These are phyloP conservation scores for Drosophila funebris DNA, from an alignment of 1,140 invertebrate species.

Conservation along the genomic window DNA sequence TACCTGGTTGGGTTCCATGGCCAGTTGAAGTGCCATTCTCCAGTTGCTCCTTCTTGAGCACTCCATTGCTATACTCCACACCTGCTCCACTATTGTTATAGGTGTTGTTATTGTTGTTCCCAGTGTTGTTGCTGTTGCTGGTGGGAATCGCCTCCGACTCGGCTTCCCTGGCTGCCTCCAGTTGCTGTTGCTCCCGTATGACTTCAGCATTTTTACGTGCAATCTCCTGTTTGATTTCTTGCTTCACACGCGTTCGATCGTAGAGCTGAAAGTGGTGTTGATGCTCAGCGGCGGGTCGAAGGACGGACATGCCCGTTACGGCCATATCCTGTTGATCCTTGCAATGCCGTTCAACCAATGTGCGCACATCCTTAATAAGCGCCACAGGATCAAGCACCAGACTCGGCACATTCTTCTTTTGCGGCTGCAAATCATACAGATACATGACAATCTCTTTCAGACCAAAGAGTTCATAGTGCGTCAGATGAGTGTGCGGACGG, in stretches of 20 bases:
- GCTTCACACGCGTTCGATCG: conserved; percentile 72
- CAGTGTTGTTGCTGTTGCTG: background rate
- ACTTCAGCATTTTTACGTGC: conserved; percentile 76
- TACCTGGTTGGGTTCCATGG: conserved; percentile 52
- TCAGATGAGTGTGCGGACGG: conserved; percentile 88
- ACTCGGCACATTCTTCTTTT: conserved; percentile 96
- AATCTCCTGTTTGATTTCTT: conserved; percentile 81
- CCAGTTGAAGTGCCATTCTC: conserved; percentile 53
- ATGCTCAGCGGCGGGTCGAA: conserved; percentile 80
- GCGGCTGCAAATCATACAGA: conserved; percentile 93
- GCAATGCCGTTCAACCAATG: conserved; percentile 93
- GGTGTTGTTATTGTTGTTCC: conserved; percentile 14
- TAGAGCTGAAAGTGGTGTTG: conserved; percentile 58
- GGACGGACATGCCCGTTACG: conserved; percentile 91
- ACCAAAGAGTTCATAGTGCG: conserved; percentile 93
- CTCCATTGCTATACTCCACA: conserved; percentile 66
- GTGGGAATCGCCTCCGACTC: conserved; percentile 44
- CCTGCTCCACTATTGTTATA: conserved; percentile 30
- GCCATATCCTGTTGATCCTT: conserved; percentile 93
- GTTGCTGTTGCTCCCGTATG: conserved; percentile 75
- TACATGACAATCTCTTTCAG: conserved; percentile 96
- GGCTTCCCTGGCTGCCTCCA: conserved; percentile 59
- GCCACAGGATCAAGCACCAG: conserved; percentile 94
- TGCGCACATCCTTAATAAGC: conserved; percentile 94
- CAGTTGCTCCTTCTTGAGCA: conserved; percentile 69